Evolutionary conservation across 2,113 vertebrate species (phyloP).

Genomic region (Semnornis frantzii): DNA sequence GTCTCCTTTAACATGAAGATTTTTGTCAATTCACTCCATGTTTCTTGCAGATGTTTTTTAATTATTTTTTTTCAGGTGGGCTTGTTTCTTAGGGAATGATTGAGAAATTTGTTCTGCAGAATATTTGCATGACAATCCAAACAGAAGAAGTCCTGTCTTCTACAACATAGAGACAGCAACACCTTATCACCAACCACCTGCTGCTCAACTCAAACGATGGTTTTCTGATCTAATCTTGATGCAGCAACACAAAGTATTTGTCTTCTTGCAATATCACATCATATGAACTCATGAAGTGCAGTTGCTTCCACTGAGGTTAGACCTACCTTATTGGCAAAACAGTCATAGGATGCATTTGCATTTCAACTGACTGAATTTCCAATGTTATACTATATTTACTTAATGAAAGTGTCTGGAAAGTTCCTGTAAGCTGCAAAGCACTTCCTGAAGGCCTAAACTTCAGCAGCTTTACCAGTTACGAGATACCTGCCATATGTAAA

Average conservation of each 20-base stretch:
- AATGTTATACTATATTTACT: background rate
- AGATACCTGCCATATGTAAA: background rate
- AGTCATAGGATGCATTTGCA: background rate
- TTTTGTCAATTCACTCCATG: background rate
- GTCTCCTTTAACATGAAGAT: background rate
- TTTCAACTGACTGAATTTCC: background rate
- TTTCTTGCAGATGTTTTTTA: conserved; percentile 42
- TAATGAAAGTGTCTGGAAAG: background rate
- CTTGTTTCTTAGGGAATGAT: background rate
- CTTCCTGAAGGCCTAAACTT: background rate
- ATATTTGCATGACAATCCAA: background rate
- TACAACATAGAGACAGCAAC: background rate
- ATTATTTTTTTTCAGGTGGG: background rate
- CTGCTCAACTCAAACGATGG: background rate
- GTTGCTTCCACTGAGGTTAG: background rate
- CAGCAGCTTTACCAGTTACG: background rate
- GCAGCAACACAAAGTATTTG: background rate
- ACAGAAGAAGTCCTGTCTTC: background rate
- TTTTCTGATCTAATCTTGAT: background rate
- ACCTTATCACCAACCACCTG: background rate
- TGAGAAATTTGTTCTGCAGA: background rate
- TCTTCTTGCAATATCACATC: background rate
- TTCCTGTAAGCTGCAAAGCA: background rate
- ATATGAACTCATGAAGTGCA: background rate
- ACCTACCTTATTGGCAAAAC: background rate